Conservation (phyloP, 2,113 vertebrate genomes). For the Scartelaos histophorus region DNA sequence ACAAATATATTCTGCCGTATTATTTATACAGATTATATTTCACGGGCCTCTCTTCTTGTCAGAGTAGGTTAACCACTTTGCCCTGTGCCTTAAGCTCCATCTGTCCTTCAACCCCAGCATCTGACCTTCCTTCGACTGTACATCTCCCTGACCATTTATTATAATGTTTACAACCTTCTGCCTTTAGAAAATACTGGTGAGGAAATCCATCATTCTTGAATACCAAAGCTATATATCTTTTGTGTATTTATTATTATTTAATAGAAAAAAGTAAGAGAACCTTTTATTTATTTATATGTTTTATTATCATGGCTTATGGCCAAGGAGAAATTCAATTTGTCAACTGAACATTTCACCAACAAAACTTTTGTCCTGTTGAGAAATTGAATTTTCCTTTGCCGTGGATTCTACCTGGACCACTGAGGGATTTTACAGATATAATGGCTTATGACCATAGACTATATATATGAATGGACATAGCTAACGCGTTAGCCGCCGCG, state of each 20-base stretch:
- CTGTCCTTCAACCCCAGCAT: constrained; percentile 27
- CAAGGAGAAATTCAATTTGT: too few relatives aligned
- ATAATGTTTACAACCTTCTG: not conserved
- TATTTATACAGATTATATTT: not conserved
- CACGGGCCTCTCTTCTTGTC: not conserved
- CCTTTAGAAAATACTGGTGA: constrained; percentile 15
- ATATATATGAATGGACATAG: too few relatives aligned
- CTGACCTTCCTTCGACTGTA: constrained; percentile 23
- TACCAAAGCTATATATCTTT: not conserved
- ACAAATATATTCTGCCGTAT: not conserved
- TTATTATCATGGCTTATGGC: too few relatives aligned
- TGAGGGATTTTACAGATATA: too few relatives aligned
- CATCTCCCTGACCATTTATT: constrained; percentile 22
- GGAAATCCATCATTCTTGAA: constrained; percentile 31
- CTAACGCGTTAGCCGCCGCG: too few relatives aligned
- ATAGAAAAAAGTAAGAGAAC: too few relatives aligned
- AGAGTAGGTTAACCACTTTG: constrained; percentile 16
- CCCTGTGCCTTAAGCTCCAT: constrained; percentile 15
- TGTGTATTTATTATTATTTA: not conserved
- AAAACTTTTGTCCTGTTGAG: too few relatives aligned
- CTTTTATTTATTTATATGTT: too few relatives aligned
- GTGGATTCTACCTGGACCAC: too few relatives aligned
- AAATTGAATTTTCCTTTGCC: too few relatives aligned
- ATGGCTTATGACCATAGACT: too few relatives aligned
- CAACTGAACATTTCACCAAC: too few relatives aligned